A percentile compares a stretch with the other conserved stretches of the same genome.
These are phyloP conservation scores for Zaprionus nigranus DNA, from an alignment of 1,140 invertebrate species.

Conservation along the genomic window DNA sequence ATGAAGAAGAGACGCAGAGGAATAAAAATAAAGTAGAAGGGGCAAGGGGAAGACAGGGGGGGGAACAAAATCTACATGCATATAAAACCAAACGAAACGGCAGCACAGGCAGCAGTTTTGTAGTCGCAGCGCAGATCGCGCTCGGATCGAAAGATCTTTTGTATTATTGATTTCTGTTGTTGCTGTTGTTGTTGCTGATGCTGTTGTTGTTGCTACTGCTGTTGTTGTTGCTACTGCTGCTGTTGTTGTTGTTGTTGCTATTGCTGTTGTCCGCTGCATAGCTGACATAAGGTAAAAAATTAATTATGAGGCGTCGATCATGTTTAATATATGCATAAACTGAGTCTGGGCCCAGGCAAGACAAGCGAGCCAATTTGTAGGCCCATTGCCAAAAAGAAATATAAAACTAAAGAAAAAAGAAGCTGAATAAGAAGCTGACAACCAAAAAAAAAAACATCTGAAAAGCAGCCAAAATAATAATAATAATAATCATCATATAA, in stretches of 20 bases:
- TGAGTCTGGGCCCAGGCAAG: conserved; percentile 4
- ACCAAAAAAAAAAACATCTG: background rate
- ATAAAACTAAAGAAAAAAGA: conserved; percentile 32
- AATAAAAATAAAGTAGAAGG: conserved; percentile 12
- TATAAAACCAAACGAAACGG: conserved; percentile 36
- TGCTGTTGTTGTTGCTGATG: background rate
- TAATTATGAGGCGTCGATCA: conserved; percentile 67
- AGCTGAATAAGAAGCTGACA: background rate
- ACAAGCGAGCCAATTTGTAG: conserved; percentile 74
- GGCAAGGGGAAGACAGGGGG: no score
- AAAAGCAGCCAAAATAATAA: conserved; percentile 46
- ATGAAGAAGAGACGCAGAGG: conserved; percentile 20
- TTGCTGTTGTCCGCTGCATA: conserved; percentile 5
- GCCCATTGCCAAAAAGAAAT: conserved; percentile 65
- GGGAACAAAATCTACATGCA: conserved; percentile 32
- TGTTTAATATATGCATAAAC: conserved; percentile 50
- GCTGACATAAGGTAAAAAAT: conserved; percentile 58
- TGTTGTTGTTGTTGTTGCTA: background rate
- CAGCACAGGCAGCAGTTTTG: conserved; percentile 28
- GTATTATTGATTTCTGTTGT: conserved; percentile 54
- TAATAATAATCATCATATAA: background rate
- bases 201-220: background rate
- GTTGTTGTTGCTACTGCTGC: conserved; percentile 16
- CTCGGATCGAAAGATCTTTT: conserved; percentile 37
- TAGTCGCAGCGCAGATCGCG: conserved; percentile 24